phyloP scores from a whole-genome alignment of 2,888 invertebrate species.

The Formica aserva region DNA sequence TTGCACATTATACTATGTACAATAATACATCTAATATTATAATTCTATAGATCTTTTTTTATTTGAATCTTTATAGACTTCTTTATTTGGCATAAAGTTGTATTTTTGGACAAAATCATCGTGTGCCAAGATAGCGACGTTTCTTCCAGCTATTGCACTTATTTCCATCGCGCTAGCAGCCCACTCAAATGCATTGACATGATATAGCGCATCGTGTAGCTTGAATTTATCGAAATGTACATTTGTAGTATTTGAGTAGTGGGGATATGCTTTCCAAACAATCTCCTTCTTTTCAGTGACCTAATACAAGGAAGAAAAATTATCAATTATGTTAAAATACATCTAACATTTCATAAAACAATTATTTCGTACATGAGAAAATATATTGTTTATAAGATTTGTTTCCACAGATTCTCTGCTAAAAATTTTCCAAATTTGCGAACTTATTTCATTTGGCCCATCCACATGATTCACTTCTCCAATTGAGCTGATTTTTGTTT shows the following conservation, averaged over 20 bases:
- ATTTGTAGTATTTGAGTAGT: slow-evolving; percentile 82
- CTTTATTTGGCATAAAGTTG: neutral
- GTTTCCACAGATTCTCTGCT: slow-evolving; percentile 85
- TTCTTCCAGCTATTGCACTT: slow-evolving; percentile 88
- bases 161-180: slow-evolving; percentile 90
- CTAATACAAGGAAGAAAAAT: slow-evolving; percentile 67
- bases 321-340: slow-evolving; percentile 6
- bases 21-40: slow-evolving; percentile 14
- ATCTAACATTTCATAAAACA: neutral
- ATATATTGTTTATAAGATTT: slow-evolving; percentile 86
- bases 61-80: neutral
- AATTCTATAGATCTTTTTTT: slow-evolving; percentile 42
- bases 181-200: slow-evolving; percentile 89
- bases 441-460: slow-evolving; percentile 61
- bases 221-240: slow-evolving; percentile 85
- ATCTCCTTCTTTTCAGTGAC: slow-evolving; percentile 79
- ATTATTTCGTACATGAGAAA: slow-evolving; percentile 81
- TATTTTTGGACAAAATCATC: slow-evolving; percentile 80
- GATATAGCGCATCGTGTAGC: slow-evolving; percentile 87
- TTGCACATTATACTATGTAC: neutral
- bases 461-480: slow-evolving; percentile 83
- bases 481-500: slow-evolving; percentile 86
- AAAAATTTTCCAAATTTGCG: slow-evolving; percentile 88
- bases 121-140: slow-evolving; percentile 87
- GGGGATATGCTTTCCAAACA: slow-evolving; percentile 88